Base-by-base conservation (phyloP, 92 coral and sea anemone genomes). In the Zoanthus gigantus region DNA sequence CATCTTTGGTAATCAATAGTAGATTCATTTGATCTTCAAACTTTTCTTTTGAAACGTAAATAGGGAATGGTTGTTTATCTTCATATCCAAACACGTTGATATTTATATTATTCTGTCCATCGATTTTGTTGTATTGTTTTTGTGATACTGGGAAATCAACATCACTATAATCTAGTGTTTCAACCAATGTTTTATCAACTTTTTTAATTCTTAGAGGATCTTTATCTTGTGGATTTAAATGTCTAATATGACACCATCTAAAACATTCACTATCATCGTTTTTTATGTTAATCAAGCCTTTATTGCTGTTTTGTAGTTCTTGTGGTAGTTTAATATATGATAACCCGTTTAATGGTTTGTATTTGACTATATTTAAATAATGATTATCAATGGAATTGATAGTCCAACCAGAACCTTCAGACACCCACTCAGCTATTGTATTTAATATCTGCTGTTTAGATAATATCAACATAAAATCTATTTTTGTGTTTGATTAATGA, bases 41-140 rank as follows among this genome's bases (percentile, higher is more conserved):
- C 12, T 34, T 72, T 72, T 93, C 92, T 12, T 84, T 88, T 15
- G 92, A 90, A 0, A 88, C 37, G 15, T 87, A 71, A 0, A 93
- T 78, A 2, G 93, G 93, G 53, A 4, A 90, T 76, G 81, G 53
- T 50, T 90, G 77, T 57, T 61, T 77, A 57, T 67, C n/a, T n/a
- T 88, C 91, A 75, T 90, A 90, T 4, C 91, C 92, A 23, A 90
- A 93, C 9, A 88, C 91, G 31, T 75, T 75, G 0, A 93, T 85
- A 6, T 16, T 75, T 0, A 88, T 91, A 0, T 47, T 67, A 11
- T 91, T 93, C 12, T 84, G 88, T 30, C 18, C 73, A 56, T 92
- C 89, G 0, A 86, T 82, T 86, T 71, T 31, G 12, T 76, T 66
- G 76, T 42, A 74, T 0, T 83, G 60, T 52, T 74, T 83, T 0